phyloP scores from a whole-genome alignment of 2,888 invertebrate species.

The Polydrusus tereticollis region DNA sequence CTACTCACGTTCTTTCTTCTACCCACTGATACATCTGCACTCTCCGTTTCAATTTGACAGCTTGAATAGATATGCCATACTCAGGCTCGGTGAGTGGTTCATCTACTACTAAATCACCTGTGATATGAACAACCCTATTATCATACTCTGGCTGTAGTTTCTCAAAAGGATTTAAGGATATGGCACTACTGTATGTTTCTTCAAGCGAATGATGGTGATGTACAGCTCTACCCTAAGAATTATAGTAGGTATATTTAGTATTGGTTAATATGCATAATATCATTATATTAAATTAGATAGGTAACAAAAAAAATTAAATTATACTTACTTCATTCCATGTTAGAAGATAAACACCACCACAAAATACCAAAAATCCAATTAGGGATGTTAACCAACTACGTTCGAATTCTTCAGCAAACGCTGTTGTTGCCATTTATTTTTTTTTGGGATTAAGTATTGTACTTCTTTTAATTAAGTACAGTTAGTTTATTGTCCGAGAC shows the following conservation, averaged over 20 bases:
- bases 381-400: constrained; percentile 80
- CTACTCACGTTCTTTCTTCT: constrained; percentile 77
- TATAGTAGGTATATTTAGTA: no score
- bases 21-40: constrained; percentile 97
- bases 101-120: constrained; percentile 79
- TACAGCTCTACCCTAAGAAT: constrained; percentile 79
- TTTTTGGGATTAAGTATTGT: not conserved
- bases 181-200: constrained; percentile 78
- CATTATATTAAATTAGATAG: no score
- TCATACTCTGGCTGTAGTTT: constrained; percentile 74
- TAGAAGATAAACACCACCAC: constrained; percentile 78
- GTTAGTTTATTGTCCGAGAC: not conserved
- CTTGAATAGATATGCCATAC: constrained; percentile 86
- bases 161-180: constrained; percentile 67
- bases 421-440: constrained; percentile 51
- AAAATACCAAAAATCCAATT: constrained; percentile 77
- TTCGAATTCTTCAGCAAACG: constrained; percentile 72
- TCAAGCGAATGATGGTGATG: constrained; percentile 83
- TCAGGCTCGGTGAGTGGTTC: constrained; percentile 89
- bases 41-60: constrained; percentile 85
- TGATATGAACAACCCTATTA: constrained; percentile 82
- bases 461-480: not conserved
- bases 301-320: not conserved
- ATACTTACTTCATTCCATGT: constrained; percentile 86
- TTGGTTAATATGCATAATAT: no score